phyloP scores from a whole-genome alignment of 37 sponge, comb jelly and placozoan genomes.

The Eunapius fragilis region DNA sequence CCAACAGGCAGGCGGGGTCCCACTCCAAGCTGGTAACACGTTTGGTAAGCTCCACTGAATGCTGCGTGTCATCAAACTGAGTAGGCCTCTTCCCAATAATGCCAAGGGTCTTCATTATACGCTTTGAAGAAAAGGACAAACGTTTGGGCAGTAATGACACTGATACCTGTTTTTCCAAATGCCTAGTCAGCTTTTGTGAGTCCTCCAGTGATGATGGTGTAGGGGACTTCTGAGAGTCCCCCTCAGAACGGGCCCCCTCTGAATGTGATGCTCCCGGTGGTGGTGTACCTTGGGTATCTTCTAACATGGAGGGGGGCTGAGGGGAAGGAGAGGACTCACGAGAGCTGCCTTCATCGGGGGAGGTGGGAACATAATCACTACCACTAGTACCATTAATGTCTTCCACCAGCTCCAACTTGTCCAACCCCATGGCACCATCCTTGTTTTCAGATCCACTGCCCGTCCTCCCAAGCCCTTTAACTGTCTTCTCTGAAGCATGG shows the following conservation, averaged over 20 bases:
- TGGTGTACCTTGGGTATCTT: neutral
- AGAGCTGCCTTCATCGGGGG: neutral
- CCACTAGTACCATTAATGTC: neutral
- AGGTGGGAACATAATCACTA: neutral
- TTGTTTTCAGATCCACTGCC: neutral
- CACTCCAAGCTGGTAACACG: conserved; percentile 32
- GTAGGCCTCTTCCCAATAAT: neutral
- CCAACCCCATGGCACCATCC: neutral
- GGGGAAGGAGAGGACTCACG: neutral
- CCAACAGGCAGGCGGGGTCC: conserved; percentile 80
- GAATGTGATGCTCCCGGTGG: too few relatives aligned
- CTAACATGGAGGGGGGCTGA: neutral
- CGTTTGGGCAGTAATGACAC: neutral
- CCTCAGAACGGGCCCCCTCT: neutral
- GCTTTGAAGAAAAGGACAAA: neutral
- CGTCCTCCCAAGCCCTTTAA: neutral
- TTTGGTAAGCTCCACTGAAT: neutral
- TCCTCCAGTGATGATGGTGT: neutral
- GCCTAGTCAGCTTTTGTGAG: neutral
- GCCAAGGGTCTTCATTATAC: neutral
- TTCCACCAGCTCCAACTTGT: neutral
- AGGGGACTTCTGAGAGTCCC: neutral
- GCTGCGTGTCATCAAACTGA: neutral
- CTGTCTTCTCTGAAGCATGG: too few relatives aligned
- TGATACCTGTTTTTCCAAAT: neutral